Conservation (phyloP, 2,797 vertebrate species). For the Anguilla obscura region DNA sequence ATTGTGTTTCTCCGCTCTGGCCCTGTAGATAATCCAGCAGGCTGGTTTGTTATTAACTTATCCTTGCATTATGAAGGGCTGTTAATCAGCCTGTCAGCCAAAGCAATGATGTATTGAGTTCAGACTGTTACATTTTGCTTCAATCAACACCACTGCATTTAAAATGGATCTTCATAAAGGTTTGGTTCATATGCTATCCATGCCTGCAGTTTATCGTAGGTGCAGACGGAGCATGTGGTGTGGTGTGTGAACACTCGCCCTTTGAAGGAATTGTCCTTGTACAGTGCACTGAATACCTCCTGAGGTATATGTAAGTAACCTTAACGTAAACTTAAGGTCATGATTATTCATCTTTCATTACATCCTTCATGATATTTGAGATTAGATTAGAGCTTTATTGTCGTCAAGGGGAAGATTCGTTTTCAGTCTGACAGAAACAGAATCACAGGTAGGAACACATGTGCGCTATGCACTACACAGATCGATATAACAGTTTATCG, state of each 20-base stretch:
- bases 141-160: neutral
- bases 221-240: constrained; percentile 85
- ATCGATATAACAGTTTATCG: no score
- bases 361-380: neutral
- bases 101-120: neutral
- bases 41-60: neutral
- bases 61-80: neutral
- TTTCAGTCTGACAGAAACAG: neutral
- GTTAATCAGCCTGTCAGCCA: neutral
- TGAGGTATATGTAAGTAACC: constrained; percentile 84
- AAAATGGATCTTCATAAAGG: neutral
- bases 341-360: no score
- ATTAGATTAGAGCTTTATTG: neutral
- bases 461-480: neutral
- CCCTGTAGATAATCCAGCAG: neutral
- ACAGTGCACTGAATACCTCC: constrained; percentile 87
- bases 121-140: neutral
- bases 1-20: neutral
- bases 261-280: constrained; percentile 93
- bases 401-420: neutral
- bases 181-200: neutral
- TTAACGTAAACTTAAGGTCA: neutral
- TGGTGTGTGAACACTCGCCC: constrained; percentile 90
- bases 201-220: constrained; percentile 85
- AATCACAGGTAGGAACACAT: neutral